Evolutionary conservation across 2,113 vertebrate genomes (phyloP), one percentile per base, ranked within the genome.

Genomic region (Notothenia coriiceps): DNA sequence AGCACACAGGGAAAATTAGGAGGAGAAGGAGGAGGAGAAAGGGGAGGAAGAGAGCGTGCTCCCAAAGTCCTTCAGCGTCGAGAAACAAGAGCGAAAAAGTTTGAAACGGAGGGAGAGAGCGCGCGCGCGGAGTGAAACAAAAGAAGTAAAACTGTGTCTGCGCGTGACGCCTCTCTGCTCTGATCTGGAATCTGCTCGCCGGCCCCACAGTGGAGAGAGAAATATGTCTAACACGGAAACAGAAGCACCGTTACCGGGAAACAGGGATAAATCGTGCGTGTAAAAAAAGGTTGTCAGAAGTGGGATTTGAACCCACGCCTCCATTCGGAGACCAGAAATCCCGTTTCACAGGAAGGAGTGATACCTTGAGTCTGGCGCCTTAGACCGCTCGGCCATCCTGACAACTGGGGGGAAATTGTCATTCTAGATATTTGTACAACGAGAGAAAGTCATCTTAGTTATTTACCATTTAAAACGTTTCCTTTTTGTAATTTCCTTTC

Each of bases 251-350:
- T 40, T 40, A 40, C 35, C 35, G 35, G 35, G 29, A 5, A 1
- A 40, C 35, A 40, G 17, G 6, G 6, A 14, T 2, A 22, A 65
- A 54, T 29, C 35, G 5, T 7, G 49, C 71, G 55, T 35, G 64
- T 47, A 20, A 64, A 64, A 51, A 46, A 0, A 0, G 0, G 29
- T 0, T 96, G 96, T 97, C 96, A 96, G 95, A 95, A 96, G 95
- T 95, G 96, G 96, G 80, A 68, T 83, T 86, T 75, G 77, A 83
- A 72, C 80, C 61, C 74, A 74, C 65, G 55, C 84, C 83, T 83
- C 83, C 80, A 72, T 91, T 6, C 76, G 93, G 96, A 97, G 96
- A 96, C 96, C 95, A 88, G 76, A 80, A 74, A 9, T 44, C 71
- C 59, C 54, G 4, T 12, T 5, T 3, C 18, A 15, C 0, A 55